These are phyloP conservation scores for Hydrotaea cyrtoneurina DNA, from an alignment of 2,888 invertebrate species.

Conservation along the genomic window DNA sequence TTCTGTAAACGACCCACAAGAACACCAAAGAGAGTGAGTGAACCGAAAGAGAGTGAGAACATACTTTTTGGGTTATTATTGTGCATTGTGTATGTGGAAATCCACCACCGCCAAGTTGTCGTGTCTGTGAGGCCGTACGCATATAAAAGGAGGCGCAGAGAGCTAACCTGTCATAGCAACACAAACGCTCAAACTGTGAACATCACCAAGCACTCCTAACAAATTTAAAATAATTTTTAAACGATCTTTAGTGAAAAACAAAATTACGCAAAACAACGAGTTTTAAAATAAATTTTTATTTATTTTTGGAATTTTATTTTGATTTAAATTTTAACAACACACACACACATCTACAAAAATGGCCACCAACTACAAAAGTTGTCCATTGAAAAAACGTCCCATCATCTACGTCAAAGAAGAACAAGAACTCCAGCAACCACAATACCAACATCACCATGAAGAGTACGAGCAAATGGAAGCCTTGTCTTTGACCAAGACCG, in stretches of 20 bases:
- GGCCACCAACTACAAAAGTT: conserved; percentile 87
- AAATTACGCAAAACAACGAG: conserved; percentile 23
- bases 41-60: too few relatives aligned
- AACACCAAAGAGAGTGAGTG: conserved; percentile 29
- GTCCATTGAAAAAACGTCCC: conserved; percentile 95
- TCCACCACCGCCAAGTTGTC: conserved; percentile 71
- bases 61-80: conserved; percentile 12
- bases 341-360: conserved; percentile 63
- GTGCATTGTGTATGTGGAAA: conserved; percentile 69
- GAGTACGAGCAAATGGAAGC: conserved; percentile 68
- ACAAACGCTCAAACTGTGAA: conserved; percentile 76
- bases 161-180: conserved; percentile 79
- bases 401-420: conserved; percentile 86
- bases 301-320: conserved; percentile 37
- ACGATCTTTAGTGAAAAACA: conserved; percentile 38
- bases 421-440: conserved; percentile 78
- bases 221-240: neutral
- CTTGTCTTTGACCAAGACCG: conserved; percentile 72
- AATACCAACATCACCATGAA: conserved; percentile 39
- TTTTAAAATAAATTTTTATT: conserved; percentile 31
- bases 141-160: conserved; percentile 75
- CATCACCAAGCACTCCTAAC: conserved; percentile 63
- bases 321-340: conserved; percentile 37
- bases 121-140: conserved; percentile 60
- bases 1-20: neutral